These are phyloP conservation scores for Tinamus major DNA, from an alignment of 2,797 vertebrate species.

Conservation along the genomic window DNA sequence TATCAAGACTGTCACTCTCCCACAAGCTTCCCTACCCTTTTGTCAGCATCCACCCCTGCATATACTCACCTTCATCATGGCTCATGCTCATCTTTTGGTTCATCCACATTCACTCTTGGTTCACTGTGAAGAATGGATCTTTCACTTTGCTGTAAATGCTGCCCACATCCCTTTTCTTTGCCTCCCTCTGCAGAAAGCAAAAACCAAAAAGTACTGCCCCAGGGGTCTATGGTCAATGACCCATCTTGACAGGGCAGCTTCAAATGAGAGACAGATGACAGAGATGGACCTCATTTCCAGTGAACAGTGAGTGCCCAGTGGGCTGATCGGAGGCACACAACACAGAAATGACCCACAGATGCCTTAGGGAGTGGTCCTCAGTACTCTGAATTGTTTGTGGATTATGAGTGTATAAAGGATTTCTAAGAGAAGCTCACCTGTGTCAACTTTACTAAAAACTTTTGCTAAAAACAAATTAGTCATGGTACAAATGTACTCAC, in stretches of 20 bases:
- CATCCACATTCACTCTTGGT: background rate
- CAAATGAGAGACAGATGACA: background rate
- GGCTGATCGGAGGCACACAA: background rate
- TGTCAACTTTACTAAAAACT: background rate
- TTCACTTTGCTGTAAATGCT: background rate
- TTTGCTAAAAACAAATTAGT: background rate
- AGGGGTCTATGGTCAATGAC: background rate
- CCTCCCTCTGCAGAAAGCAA: background rate
- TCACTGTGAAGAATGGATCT: background rate
- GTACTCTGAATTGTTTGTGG: background rate
- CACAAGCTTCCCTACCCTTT: background rate
- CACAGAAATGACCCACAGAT: background rate
- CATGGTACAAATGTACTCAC: background rate
- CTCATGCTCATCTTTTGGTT: background rate
- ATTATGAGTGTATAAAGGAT: background rate
- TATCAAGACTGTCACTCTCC: background rate
- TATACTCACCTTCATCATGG: background rate
- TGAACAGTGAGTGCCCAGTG: accelerated
- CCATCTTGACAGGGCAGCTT: background rate
- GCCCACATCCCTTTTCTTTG: background rate
- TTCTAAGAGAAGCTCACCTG: background rate
- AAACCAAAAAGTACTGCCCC: background rate
- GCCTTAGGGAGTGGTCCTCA: background rate
- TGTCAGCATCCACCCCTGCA: background rate
- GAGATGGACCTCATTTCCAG: background rate